phyloP scores from a whole-genome alignment of 2,888 invertebrate genomes.

The Thymelicus lineola region DNA sequence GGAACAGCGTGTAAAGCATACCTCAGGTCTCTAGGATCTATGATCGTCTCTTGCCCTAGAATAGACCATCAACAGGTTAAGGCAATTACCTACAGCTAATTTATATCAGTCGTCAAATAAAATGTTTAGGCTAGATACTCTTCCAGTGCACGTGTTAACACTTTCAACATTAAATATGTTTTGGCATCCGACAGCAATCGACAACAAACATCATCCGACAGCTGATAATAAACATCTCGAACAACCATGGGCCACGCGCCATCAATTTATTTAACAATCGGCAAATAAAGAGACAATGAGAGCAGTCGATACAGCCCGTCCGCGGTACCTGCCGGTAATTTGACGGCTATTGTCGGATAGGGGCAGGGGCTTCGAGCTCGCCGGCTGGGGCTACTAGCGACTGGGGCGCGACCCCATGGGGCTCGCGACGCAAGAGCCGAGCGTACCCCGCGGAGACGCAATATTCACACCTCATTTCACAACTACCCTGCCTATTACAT shows the following conservation, averaged over 20 bases:
- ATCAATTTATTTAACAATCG: constrained; percentile 57
- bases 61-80: too few species aligned
- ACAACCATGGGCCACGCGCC: constrained; percentile 53
- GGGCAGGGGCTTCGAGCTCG: constrained; percentile 61
- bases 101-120: background rate
- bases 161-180: background rate
- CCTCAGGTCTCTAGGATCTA: too few species aligned
- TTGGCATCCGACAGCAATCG: background rate
- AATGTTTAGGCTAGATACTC: background rate
- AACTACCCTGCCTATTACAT: constrained; percentile 70
- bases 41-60: too few species aligned
- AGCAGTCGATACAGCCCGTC: constrained; percentile 44
- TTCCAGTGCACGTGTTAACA: background rate
- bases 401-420: constrained; percentile 67
- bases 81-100: background rate
- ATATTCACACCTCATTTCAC: constrained; percentile 85
- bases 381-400: constrained; percentile 80
- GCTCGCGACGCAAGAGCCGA: constrained; percentile 49
- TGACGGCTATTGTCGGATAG: constrained; percentile 65
- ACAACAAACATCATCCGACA: background rate
- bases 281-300: constrained; percentile 48
- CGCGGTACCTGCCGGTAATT: constrained; percentile 72
- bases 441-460: constrained; percentile 72
- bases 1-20: too few species aligned
- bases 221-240: constrained; percentile 34